Percentiles rank a stretch among this genome's conserved stretches.
These are phyloP conservation scores for Cyanoramphus novaezelandiae DNA, from an alignment of 2,113 vertebrate genomes.

Conservation along the genomic window DNA sequence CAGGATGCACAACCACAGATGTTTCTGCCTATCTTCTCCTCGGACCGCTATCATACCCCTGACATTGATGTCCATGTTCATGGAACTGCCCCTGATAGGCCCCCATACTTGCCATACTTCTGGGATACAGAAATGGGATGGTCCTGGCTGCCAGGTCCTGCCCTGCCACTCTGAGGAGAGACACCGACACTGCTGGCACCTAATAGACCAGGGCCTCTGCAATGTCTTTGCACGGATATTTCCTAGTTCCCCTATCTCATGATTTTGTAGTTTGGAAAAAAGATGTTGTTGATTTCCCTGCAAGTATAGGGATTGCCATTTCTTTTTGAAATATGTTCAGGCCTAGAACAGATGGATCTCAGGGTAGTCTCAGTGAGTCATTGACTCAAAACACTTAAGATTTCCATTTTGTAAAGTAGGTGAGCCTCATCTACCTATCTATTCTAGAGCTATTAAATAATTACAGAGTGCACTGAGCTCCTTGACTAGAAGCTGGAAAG, in stretches of 20 bases:
- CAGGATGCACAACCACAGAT: background rate
- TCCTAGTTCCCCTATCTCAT: background rate
- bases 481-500: background rate
- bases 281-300: accelerated
- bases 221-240: accelerated
- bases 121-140: background rate
- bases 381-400: background rate
- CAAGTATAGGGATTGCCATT: background rate
- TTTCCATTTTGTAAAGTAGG: background rate
- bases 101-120: background rate
- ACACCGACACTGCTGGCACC: accelerated
- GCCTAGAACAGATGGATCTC: background rate
- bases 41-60: background rate
- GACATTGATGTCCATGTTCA: background rate
- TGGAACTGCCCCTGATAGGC: background rate
- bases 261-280: background rate
- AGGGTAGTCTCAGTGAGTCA: background rate
- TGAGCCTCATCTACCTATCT: background rate
- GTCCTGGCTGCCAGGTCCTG: background rate
- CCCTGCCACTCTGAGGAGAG: background rate
- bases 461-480: background rate
- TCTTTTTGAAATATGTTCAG: background rate
- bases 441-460: background rate
- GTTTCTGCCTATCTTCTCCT: background rate
- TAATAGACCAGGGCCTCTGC: accelerated